Evolutionary conservation across 2,797 vertebrate species (phyloP), one percentile per base, ranked within the genome.

Genomic region (Erethizon dorsatum): DNA sequence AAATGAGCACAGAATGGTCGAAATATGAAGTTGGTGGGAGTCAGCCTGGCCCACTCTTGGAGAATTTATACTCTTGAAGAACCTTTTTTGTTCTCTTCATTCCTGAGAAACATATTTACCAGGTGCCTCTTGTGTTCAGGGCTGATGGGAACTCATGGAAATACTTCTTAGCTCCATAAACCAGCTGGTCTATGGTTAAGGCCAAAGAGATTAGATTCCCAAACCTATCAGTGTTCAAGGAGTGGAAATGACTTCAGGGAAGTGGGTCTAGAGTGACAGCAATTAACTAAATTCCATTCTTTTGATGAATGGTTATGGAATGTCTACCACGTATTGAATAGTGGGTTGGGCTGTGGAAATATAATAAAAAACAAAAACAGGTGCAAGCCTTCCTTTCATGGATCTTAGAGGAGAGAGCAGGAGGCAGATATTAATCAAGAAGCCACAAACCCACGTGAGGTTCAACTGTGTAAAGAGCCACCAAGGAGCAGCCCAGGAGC

Each of bases 231-330:
- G 20, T 50, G 6, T 37, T 28, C 17, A 26, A 80, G 47, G 13
- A 9, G 31, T n/a, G 18, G 6, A 85, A 75, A 65, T 31, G 31
- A 78, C 91, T 84, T 92, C 14, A 50, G 86, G 33, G 57, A 92
- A 73, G 59, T 52, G 22, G 18, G 59, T 85, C 11, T 69, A 89
- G 59, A n/a, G 41, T 52, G 37, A 69, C 45, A 79, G 31, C 63
- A 71, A 22, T 13, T 18, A 47, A 85, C 65, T 69, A 5, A 80
- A 89, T 85, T 63, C n/a, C 13, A 54, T 88, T 77, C 22, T 87
- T 96, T 77, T 26, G 45, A 41, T 83, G 77, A 88, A 31, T 90
- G 77, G 93, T 95, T 57, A 63, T 82, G 47, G 67, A 67, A 37
- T 89, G 31, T 28, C 67, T 91, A n/a, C 79, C 56, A 22, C 37